A percentile compares a stretch with the other conserved stretches of the same genome.
Conservation (phyloP, 2,888 invertebrate genomes). For the Nebria salina region DNA sequence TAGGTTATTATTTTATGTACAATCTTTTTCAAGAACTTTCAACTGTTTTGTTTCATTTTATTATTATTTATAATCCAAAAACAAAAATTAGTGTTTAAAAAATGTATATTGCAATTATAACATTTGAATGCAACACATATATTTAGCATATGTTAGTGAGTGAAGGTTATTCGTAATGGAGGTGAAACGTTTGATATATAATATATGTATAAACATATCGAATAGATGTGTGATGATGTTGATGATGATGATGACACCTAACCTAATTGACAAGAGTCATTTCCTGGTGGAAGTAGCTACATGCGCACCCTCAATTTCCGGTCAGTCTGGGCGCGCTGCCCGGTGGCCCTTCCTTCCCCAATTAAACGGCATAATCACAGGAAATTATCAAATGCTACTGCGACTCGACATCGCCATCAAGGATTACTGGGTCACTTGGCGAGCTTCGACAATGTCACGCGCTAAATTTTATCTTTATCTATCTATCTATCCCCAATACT, state of each 20-base stretch:
- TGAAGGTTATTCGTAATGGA: too few relatives aligned
- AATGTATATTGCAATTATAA: too few relatives aligned
- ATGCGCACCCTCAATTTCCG: constrained; percentile 64
- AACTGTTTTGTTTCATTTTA: neutral
- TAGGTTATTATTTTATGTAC: neutral
- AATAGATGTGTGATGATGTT: constrained; percentile 18
- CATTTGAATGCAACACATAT: too few relatives aligned
- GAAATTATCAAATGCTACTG: constrained; percentile 61
- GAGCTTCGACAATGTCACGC: neutral
- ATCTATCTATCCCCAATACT: neutral
- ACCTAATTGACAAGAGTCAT: constrained; percentile 63
- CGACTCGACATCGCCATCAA: constrained; percentile 31
- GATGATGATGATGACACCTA: constrained; percentile 52
- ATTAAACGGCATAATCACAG: constrained; percentile 62
- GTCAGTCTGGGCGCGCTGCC: constrained; percentile 54
- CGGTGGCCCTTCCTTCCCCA: constrained; percentile 56
- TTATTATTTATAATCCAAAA: neutral
- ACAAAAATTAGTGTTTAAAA: too few relatives aligned
- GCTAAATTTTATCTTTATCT: neutral
- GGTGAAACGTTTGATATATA: too few relatives aligned
- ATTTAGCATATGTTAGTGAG: too few relatives aligned
- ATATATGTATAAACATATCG: neutral
- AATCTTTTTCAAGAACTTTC: neutral
- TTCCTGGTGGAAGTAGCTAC: constrained; percentile 61
- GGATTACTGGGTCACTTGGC: constrained; percentile 24